Evolutionary conservation across 2,113 vertebrate species (phyloP).

Genomic region (Austrofundulus limnaeus): DNA sequence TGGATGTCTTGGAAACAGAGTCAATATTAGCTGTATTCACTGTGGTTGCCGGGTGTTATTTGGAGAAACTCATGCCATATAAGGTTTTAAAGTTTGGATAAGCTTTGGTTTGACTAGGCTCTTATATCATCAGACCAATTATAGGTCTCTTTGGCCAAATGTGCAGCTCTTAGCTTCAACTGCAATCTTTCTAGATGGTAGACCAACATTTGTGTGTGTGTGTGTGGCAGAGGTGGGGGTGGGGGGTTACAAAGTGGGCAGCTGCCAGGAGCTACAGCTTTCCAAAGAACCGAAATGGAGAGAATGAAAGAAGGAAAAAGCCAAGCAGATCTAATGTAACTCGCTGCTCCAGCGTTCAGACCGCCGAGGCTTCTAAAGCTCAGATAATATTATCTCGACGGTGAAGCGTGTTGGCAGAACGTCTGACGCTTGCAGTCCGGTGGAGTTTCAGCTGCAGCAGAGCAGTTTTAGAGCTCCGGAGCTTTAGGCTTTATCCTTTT

Average conservation of each 20-base stretch:
- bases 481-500: slow-evolving; percentile 10
- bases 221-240: too few species aligned
- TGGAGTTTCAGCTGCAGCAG: slow-evolving; percentile 5
- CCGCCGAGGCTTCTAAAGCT: slow-evolving; percentile 1
- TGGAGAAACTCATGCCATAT: slow-evolving; percentile 43
- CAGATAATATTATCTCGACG: slow-evolving; percentile 6
- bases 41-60: slow-evolving; percentile 51
- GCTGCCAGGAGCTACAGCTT: slow-evolving; percentile 64
- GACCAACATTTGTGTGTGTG: slow-evolving; percentile 16
- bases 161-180: slow-evolving; percentile 63
- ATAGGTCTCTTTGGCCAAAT: slow-evolving; percentile 68
- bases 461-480: slow-evolving; percentile 10
- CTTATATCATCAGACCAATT: slow-evolving; percentile 73
- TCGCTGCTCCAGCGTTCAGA: slow-evolving; percentile 6
- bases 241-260: slow-evolving; percentile 63
- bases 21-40: slow-evolving; percentile 61
- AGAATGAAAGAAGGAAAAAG: slow-evolving; percentile 34
- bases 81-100: slow-evolving; percentile 49
- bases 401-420: neutral
- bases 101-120: slow-evolving; percentile 46
- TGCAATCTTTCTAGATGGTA: slow-evolving; percentile 51
- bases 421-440: neutral
- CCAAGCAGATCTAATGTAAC: slow-evolving; percentile 14
- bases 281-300: slow-evolving; percentile 41
- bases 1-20: slow-evolving; percentile 60